Evolutionary conservation across 1,140 invertebrate genomes (phyloP), one percentile per base, ranked within the genome.

Genomic region (Coenobita brevimanus): DNA sequence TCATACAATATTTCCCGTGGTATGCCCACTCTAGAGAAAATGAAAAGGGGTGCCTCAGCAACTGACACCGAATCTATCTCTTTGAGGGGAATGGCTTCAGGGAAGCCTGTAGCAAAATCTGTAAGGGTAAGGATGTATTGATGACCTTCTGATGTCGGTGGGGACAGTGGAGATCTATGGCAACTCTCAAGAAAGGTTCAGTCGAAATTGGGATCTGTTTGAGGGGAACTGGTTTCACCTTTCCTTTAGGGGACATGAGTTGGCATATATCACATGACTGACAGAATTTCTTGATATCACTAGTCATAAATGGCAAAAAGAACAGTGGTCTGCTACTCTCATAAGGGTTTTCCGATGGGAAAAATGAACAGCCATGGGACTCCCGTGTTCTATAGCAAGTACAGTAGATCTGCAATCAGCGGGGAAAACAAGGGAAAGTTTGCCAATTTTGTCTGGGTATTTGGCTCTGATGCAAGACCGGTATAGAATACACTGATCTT

Each of bases 181-280:
- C 17, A 71, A 71, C 33, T 1, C 67, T 3, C 2, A 2, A 71
- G 1, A 71, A 6, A n/a, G 67, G 3, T 30, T 57, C 54, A 24
- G 46, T 57, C 27, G 30, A 21, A 3, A 60, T 57, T 13, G 10
- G 54, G 13, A 80, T 80, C 33, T n/a, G 78, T 30, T 2, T 54
- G 13, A 80, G 46, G 21, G 78, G 15, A 2, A 60, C 17, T 57
- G 78, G 78, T 60, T 43, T 8, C 6, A 57, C 78, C 2, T 24
- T 21, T 80, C 54, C 78, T 27, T 57, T 80, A 0, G 3, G 13
- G 10, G 24, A 57, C 43, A 80, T 24, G 17, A 13, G 17, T 80
- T 80, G 78, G 0, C 78, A 60, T 60, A 57, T 80, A 8, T 80
- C 78, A 80, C 43, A 80, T 24, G 46, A 57, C 21, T 30, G 13